phyloP scores from a whole-genome alignment of 1,140 invertebrate genomes.

The Fopius arisanus region DNA sequence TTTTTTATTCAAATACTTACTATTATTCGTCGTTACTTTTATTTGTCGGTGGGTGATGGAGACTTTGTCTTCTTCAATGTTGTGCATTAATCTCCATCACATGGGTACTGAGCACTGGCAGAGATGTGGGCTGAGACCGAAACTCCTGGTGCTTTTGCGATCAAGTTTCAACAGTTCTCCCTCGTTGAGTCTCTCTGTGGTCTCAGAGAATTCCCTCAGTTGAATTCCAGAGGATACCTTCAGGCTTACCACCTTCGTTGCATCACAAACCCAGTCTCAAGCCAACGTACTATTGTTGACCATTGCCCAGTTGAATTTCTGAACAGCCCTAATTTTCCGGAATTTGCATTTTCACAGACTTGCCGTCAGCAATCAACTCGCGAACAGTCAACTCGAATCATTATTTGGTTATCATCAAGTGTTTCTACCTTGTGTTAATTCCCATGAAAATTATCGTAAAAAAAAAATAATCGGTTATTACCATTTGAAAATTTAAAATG shows the following conservation, averaged over 20 bases:
- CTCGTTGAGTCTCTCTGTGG: background rate
- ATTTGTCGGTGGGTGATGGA: background rate
- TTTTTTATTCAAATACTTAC: too few species aligned
- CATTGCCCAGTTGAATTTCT: conserved; percentile 27
- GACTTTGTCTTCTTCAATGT: background rate
- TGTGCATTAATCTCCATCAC: conserved; percentile 4
- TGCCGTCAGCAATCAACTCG: background rate
- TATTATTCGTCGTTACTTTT: background rate
- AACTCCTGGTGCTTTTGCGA: background rate
- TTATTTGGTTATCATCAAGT: too few species aligned
- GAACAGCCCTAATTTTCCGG: conserved; percentile 20
- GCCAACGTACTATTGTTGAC: conserved; percentile 30
- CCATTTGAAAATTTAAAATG: too few species aligned
- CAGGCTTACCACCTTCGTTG: conserved; percentile 3
- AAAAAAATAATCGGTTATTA: too few species aligned
- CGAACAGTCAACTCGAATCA: background rate
- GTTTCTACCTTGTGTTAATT: too few species aligned
- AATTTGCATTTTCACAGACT: conserved; percentile 26
- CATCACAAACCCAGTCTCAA: background rate
- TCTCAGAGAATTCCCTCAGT: conserved; percentile 4
- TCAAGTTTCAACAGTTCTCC: conserved; percentile 23
- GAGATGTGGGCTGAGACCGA: background rate
- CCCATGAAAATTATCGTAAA: too few species aligned
- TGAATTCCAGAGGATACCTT: conserved; percentile 22
- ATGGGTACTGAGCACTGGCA: background rate